Conservation (phyloP, 2,888 invertebrate species). For the Tolmerus cingulatus region DNA sequence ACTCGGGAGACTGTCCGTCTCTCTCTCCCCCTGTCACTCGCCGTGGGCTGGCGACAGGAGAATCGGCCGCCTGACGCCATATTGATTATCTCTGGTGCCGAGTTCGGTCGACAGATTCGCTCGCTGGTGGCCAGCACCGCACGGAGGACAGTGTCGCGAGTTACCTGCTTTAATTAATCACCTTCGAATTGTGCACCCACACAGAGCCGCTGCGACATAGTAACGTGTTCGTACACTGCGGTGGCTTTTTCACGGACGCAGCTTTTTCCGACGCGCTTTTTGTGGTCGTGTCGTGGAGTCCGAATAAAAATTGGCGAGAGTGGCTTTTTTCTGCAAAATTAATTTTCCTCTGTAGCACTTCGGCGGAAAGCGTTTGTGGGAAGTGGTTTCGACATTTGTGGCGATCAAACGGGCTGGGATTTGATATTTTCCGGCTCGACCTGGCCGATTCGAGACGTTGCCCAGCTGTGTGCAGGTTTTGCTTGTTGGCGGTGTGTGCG, state of each 20-base stretch:
- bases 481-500: background rate
- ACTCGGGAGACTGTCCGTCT: background rate
- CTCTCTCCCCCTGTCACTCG: background rate
- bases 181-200: background rate
- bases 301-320: background rate
- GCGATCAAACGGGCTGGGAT: background rate
- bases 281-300: background rate
- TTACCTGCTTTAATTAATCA: background rate
- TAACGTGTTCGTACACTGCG: background rate
- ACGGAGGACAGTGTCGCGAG: background rate
- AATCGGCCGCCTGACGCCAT: conserved; percentile 18
- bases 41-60: background rate
- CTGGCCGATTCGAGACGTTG: background rate
- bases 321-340: background rate
- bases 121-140: background rate
- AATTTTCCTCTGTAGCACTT: background rate
- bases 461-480: background rate
- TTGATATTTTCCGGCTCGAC: background rate
- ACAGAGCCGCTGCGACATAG: background rate
- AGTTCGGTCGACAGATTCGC: conserved; percentile 18
- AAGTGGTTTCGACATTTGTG: background rate
- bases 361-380: background rate
- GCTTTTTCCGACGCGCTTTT: background rate
- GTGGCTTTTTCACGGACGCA: background rate
- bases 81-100: conserved; percentile 34